These are phyloP conservation scores for Acanthosepion esculentum DNA, from an alignment of 2,888 invertebrate species.

Conservation along the genomic window DNA sequence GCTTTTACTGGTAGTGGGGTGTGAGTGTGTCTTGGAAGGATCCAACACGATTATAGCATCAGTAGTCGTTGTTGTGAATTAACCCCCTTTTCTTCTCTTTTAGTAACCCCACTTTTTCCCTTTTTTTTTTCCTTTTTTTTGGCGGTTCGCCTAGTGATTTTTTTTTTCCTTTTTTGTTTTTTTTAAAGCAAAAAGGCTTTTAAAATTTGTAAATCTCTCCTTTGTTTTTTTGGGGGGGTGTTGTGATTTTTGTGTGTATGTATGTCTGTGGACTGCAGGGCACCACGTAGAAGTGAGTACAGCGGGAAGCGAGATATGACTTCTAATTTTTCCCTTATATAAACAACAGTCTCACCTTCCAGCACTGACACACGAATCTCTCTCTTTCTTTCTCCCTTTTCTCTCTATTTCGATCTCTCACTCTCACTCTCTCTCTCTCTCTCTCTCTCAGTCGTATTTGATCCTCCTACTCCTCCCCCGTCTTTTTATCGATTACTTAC, in stretches of 20 bases:
- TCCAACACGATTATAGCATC: background rate
- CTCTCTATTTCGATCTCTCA: background rate
- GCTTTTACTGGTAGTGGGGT: no score
- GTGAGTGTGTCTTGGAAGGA: background rate
- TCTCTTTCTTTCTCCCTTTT: background rate
- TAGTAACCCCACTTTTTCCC: background rate
- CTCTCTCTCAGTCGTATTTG: background rate
- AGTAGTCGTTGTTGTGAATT: background rate
- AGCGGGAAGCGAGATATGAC: background rate
- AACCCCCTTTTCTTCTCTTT: background rate
- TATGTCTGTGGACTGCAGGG: background rate
- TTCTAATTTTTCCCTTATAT: background rate
- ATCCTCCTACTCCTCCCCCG: background rate
- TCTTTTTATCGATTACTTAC: background rate
- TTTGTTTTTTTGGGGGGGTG: no score
- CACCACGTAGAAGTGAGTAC: background rate
- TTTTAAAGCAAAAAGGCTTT: background rate
- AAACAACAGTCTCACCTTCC: constrained; percentile 14
- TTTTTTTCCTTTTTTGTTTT: background rate
- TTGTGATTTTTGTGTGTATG: background rate
- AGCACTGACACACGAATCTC: background rate
- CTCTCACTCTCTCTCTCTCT: background rate
- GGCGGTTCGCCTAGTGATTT: background rate
- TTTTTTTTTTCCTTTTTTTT: background rate
- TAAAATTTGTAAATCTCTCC: background rate